A percentile compares a stretch with the other conserved stretches of the same genome.
phyloP scores from a whole-genome alignment of 2,888 invertebrate species.

The Drosophila affinis region DNA sequence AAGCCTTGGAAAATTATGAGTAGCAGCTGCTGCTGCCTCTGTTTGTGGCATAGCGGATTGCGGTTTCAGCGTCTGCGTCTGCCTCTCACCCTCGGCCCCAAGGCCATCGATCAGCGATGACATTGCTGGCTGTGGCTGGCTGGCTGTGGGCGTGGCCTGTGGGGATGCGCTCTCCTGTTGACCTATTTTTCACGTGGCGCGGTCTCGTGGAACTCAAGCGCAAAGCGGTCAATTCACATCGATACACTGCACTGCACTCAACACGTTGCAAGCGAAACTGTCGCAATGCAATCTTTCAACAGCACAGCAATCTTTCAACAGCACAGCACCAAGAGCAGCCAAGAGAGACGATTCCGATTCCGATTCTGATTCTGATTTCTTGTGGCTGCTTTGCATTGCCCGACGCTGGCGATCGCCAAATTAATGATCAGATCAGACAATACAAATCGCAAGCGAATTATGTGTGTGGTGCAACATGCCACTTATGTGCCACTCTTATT shows the following conservation, averaged over 20 bases:
- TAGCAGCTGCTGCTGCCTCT: constrained; percentile 50
- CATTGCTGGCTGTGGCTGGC: background rate
- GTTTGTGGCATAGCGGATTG: constrained; percentile 24
- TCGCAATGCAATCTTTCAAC: constrained; percentile 55
- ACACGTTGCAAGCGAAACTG: constrained; percentile 69
- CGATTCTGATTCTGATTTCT: constrained; percentile 24
- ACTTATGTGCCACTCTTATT: background rate
- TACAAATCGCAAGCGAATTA: constrained; percentile 58
- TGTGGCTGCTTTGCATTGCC: constrained; percentile 43
- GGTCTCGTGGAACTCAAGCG: constrained; percentile 26
- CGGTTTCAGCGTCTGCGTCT: constrained; percentile 5
- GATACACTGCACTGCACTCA: constrained; percentile 70
- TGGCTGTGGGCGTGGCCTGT: constrained; percentile 19
- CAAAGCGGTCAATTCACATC: constrained; percentile 30
- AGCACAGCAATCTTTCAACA: constrained; percentile 61
- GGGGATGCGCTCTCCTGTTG: constrained; percentile 51
- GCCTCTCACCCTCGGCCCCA: constrained; percentile 13
- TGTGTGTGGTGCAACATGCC: constrained; percentile 11
- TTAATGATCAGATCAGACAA: constrained; percentile 61
- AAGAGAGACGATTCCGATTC: constrained; percentile 30
- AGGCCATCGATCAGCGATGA: constrained; percentile 4
- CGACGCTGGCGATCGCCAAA: constrained; percentile 34
- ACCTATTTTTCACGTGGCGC: constrained; percentile 59
- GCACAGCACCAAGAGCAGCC: constrained; percentile 19
- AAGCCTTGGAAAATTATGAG: constrained; percentile 55